Evolutionary conservation across 2,888 invertebrate species (phyloP).

Genomic region (Bursaphelenchus okinawaensis): DNA sequence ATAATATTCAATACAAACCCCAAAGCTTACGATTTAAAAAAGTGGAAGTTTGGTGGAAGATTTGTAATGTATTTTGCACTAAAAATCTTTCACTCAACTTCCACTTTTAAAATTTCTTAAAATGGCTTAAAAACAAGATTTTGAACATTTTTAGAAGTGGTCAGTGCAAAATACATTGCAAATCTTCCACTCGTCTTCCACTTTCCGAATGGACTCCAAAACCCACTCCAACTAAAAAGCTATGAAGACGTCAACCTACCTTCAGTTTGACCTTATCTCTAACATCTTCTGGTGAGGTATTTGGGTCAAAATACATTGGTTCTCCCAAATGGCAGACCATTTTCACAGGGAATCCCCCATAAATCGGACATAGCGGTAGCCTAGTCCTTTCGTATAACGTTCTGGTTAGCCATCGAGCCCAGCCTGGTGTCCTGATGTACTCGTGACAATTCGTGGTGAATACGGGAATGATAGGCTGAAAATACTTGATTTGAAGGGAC

Average conservation of each 20-base stretch:
- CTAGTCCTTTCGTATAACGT: slow-evolving; percentile 76
- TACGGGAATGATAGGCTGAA: slow-evolving; percentile 83
- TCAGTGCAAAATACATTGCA: no score
- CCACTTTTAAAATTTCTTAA: no score
- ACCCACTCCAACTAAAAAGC: slow-evolving; percentile 9
- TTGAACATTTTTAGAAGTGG: no score
- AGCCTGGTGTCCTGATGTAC: slow-evolving; percentile 74
- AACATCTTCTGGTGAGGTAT: slow-evolving; percentile 46
- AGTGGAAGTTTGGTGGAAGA: no score
- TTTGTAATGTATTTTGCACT: no score
- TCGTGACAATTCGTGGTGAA: slow-evolving; percentile 93
- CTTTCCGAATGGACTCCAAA: no score
- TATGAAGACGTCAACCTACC: slow-evolving; percentile 11
- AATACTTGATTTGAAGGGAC: no score
- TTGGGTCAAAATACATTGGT: slow-evolving; percentile 45
- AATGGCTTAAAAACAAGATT: no score
- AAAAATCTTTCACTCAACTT: no score
- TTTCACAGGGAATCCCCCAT: slow-evolving; percentile 96
- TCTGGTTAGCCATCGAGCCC: slow-evolving; percentile 62
- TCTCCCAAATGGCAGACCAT: slow-evolving; percentile 55
- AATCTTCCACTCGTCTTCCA: no score
- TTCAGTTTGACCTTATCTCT: slow-evolving; percentile 24
- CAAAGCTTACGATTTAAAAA: no score
- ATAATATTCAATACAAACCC: no score
- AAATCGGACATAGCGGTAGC: slow-evolving; percentile 84